phyloP scores from a whole-genome alignment of 2,888 invertebrate species.

The Oligia latruncula region DNA sequence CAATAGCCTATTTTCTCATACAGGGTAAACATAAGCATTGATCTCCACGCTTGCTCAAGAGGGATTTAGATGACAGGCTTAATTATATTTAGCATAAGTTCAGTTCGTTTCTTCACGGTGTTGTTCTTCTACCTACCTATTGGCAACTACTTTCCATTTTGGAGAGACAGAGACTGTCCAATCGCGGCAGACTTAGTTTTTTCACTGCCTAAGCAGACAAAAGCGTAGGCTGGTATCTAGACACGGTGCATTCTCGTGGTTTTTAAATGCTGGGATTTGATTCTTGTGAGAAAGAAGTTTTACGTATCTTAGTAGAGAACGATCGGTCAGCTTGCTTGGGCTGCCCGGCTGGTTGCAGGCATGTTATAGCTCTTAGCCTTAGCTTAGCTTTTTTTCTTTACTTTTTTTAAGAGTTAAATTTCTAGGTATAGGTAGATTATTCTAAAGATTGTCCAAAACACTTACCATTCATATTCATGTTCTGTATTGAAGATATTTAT shows the following conservation, averaged over 20 bases:
- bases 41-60: neutral
- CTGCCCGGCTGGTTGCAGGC: neutral
- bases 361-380: neutral
- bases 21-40: too few species aligned
- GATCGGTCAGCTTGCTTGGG: neutral
- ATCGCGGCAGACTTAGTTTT: neutral
- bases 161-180: neutral
- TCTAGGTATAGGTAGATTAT: neutral
- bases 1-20: neutral
- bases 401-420: neutral
- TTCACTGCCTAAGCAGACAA: neutral
- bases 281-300: neutral
- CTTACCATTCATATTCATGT: slow-evolving; percentile 43
- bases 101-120: neutral
- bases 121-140: neutral
- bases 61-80: neutral
- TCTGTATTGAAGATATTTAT: neutral
- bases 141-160: neutral
- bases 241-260: too few species aligned
- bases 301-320: slow-evolving; percentile 3
- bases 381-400: neutral
- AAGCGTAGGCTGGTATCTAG: neutral
- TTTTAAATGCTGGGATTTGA: neutral
- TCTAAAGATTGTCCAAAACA: neutral
- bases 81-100: neutral